Conservation (phyloP, 2,888 invertebrate genomes). For the Harmothoe impar region DNA sequence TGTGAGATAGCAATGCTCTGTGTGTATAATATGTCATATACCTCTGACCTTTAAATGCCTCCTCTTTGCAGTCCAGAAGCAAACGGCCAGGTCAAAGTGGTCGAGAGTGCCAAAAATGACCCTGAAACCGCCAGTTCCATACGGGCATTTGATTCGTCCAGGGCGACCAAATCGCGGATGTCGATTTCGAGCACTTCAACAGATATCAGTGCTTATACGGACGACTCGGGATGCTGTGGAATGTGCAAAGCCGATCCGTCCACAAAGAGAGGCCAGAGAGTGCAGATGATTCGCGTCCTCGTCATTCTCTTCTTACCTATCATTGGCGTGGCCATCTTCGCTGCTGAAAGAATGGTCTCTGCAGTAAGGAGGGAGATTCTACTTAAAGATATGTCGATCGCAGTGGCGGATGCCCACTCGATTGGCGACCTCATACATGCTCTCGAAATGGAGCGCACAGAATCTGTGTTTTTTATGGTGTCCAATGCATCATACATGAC, state of each 20-base stretch:
- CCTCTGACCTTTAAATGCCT: too few species aligned
- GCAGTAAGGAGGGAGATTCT: constrained; percentile 13
- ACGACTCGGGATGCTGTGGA: not conserved
- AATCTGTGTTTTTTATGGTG: not conserved
- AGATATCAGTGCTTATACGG: not conserved
- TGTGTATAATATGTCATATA: too few species aligned
- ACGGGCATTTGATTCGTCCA: not conserved
- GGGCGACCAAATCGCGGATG: not conserved
- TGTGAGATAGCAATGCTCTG: too few species aligned
- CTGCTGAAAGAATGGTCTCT: not conserved
- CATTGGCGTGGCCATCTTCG: constrained; percentile 31
- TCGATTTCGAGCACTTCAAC: not conserved
- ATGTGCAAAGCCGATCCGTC: constrained; percentile 29
- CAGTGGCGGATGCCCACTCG: not conserved
- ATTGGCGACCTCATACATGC: constrained; percentile 45
- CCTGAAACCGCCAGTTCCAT: not conserved
- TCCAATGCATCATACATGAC: not conserved
- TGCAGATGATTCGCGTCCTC: constrained; percentile 60
- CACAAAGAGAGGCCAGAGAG: constrained; percentile 25
- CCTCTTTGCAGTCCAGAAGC: not conserved
- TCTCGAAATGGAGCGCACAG: not conserved
- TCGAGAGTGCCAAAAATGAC: not conserved
- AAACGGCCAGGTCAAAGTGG: not conserved
- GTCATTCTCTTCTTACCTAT: constrained; percentile 44
- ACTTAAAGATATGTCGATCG: not conserved